A percentile compares a stretch with the other conserved stretches of the same genome.
phyloP scores from a whole-genome alignment of 1,140 invertebrate species.

The Limonius californicus region DNA sequence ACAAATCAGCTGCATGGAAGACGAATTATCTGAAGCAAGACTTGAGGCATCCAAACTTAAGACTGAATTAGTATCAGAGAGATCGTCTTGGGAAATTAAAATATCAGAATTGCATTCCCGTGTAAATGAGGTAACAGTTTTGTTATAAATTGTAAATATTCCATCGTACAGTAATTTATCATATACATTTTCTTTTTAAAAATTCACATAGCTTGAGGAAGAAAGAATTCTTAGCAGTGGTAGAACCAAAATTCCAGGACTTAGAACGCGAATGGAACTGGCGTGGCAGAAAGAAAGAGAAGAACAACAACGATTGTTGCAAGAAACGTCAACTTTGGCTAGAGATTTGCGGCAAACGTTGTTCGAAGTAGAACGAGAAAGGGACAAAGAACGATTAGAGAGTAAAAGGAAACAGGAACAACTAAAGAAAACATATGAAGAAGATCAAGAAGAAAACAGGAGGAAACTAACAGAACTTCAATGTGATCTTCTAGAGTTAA shows the following conservation, averaged over 20 bases:
- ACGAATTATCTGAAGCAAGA: constrained; percentile 80
- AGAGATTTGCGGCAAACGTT: constrained; percentile 82
- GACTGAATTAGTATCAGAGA: constrained; percentile 85
- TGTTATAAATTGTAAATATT: no score
- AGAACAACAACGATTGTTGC: constrained; percentile 83
- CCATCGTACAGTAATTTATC: not conserved
- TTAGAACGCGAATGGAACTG: constrained; percentile 85
- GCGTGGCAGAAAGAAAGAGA: constrained; percentile 95
- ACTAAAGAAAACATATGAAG: constrained; percentile 75
- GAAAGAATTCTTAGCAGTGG: constrained; percentile 74
- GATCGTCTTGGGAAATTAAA: constrained; percentile 83
- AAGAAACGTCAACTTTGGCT: constrained; percentile 87
- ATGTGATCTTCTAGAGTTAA: constrained; percentile 79
- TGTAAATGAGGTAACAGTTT: constrained; percentile 79
- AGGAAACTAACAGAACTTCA: constrained; percentile 81
- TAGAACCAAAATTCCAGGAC: constrained; percentile 76
- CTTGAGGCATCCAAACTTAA: constrained; percentile 80
- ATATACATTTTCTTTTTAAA: not conserved
- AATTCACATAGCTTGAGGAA: constrained; percentile 66
- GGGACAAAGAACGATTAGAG: constrained; percentile 84
- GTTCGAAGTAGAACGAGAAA: constrained; percentile 83
- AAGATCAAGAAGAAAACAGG: constrained; percentile 85
- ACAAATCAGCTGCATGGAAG: constrained; percentile 79
- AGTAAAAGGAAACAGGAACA: constrained; percentile 81
- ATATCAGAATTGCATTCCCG: constrained; percentile 85